Percentiles rank a stretch among this genome's conserved stretches.
Conservation (phyloP, 1,140 invertebrate genomes). For the Drosophila ogumai region DNA sequence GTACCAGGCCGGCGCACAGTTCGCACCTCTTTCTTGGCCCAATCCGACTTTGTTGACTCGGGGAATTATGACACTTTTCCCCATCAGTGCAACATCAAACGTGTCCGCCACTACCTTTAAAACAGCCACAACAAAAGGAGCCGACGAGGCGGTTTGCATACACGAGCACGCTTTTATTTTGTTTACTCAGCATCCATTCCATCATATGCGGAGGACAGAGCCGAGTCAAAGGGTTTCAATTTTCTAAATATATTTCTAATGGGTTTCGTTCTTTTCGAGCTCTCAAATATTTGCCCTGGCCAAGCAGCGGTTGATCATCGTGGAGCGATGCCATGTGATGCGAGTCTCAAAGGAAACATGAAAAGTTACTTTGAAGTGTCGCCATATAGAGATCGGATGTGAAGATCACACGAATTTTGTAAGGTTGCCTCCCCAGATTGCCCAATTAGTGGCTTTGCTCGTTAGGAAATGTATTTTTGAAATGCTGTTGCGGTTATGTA, state of each 20-base stretch:
- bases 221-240: constrained; percentile 58
- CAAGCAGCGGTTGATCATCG: constrained; percentile 32
- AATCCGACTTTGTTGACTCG: constrained; percentile 61
- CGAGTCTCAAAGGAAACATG: constrained; percentile 35
- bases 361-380: constrained; percentile 53
- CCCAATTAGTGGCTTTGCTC: constrained; percentile 10
- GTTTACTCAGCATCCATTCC: constrained; percentile 74
- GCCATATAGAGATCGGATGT: constrained; percentile 30
- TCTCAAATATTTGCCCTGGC: constrained; percentile 64
- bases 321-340: constrained; percentile 13
- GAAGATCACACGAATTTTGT: constrained; percentile 34
- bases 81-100: constrained; percentile 64
- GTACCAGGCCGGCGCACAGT: constrained; percentile 14
- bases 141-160: constrained; percentile 69
- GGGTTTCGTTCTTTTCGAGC: constrained; percentile 53
- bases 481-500: neutral
- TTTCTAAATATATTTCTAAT: constrained; percentile 71
- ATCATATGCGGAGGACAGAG: constrained; percentile 44
- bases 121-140: constrained; percentile 70
- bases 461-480: neutral
- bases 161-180: constrained; percentile 57
- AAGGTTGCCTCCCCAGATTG: constrained; percentile 6
- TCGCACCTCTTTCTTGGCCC: constrained; percentile 62
- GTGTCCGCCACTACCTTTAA: constrained; percentile 39
- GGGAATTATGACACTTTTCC: constrained; percentile 74